Percentiles rank a stretch among this genome's conserved stretches.
Conservation (phyloP, 2,113 vertebrate species). For the Bagarius yarrelli region DNA sequence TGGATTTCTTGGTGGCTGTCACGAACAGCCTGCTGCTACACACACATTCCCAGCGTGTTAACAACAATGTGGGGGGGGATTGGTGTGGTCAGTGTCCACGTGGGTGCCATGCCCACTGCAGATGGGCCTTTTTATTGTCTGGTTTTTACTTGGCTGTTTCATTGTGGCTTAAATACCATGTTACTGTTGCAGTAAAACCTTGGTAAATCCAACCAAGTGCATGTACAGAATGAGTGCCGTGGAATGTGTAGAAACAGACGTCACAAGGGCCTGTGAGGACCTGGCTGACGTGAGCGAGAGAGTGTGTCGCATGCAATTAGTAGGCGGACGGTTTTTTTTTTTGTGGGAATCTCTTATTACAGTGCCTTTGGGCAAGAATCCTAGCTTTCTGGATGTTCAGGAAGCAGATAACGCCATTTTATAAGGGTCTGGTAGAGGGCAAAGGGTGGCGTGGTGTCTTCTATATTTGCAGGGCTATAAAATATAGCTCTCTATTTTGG, state of each 20-base stretch:
- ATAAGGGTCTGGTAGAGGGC: not conserved
- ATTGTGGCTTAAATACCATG: conserved; percentile 19
- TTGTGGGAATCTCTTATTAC: not conserved
- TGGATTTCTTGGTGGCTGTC: conserved; percentile 53
- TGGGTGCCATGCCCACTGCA: conserved; percentile 7
- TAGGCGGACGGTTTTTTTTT: not conserved
- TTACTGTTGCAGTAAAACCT: conserved; percentile 13
- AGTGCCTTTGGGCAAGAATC: not conserved
- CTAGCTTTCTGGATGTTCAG: not conserved
- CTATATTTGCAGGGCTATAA: conserved; percentile 50
- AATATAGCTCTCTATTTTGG: conserved; percentile 61
- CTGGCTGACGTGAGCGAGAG: conserved; percentile 17
- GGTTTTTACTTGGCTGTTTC: conserved; percentile 41
- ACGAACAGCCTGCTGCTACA: conserved; percentile 47
- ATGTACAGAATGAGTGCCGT: conserved; percentile 43
- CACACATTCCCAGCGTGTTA: conserved; percentile 56
- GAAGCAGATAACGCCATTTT: not conserved
- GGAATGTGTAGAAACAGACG: conserved; percentile 22
- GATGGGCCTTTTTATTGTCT: not conserved
- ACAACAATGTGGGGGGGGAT: conserved; percentile 58
- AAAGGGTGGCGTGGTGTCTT: not conserved
- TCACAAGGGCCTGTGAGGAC: conserved; percentile 10
- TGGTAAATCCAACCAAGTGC: conserved; percentile 54
- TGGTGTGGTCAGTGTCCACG: conserved; percentile 15
- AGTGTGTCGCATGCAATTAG: not conserved